Conservation (phyloP, 2,113 vertebrate species). For the Baryphthengus martii region DNA sequence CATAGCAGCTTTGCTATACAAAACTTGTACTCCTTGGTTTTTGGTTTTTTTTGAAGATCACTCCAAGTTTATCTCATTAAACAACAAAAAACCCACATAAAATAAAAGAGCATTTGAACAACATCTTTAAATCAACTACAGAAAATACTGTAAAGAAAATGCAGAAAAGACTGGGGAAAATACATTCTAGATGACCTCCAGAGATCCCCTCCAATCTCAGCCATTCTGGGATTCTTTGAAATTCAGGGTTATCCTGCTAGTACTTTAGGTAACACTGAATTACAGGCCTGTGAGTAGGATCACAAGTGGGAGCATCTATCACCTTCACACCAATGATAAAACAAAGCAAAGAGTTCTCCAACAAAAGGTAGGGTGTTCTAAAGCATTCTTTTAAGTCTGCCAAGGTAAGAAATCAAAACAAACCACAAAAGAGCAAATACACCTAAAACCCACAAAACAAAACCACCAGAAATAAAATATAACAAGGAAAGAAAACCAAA, state of each 20-base stretch:
- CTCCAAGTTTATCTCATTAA: background rate
- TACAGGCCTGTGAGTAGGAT: background rate
- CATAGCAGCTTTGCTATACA: background rate
- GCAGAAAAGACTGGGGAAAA: background rate
- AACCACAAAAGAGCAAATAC: background rate
- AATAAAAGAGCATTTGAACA: background rate
- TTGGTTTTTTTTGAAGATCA: background rate
- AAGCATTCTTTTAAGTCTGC: background rate
- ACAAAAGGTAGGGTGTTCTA: accelerated
- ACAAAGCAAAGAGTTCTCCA: background rate
- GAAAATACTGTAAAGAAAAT: background rate
- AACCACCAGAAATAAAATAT: background rate
- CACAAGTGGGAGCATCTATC: background rate
- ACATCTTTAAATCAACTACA: background rate
- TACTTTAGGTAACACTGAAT: background rate
- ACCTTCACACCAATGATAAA: background rate
- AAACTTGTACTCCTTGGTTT: background rate
- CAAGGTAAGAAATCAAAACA: background rate
- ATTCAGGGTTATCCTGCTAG: background rate
- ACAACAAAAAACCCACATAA: background rate
- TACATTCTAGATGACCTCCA: background rate
- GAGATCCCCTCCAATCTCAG: background rate
- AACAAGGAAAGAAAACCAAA: background rate
- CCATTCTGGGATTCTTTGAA: background rate
- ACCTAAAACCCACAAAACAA: background rate